Percentiles rank a stretch among this genome's conserved stretches.
Conservation (phyloP, 2,113 vertebrate species). For the Chaetorhynchus papuensis region DNA sequence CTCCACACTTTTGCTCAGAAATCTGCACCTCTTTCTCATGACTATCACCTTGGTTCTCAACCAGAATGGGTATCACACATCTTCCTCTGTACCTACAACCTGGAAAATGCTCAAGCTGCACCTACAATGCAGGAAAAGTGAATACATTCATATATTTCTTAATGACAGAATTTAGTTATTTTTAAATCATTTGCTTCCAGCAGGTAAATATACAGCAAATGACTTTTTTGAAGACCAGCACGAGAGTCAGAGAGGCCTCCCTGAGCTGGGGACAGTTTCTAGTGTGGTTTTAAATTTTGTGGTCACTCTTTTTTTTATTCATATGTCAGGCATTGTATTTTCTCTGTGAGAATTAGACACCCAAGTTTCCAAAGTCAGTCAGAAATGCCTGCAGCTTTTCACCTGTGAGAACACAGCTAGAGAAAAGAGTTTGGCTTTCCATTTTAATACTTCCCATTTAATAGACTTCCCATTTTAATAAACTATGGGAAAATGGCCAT, state of each 20-base stretch:
- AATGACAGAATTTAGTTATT: background rate
- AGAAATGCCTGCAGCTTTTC: background rate
- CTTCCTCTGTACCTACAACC: background rate
- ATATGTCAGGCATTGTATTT: background rate
- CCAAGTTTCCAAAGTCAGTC: background rate
- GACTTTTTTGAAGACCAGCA: background rate
- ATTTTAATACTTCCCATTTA: background rate
- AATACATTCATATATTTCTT: background rate
- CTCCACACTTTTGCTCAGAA: background rate
- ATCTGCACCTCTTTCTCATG: background rate
- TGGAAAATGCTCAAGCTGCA: background rate
- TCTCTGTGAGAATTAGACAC: background rate
- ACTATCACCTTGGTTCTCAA: background rate
- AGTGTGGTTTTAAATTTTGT: background rate
- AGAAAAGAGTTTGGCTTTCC: background rate
- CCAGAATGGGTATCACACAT: background rate
- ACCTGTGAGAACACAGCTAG: background rate
- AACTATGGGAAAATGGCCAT: background rate
- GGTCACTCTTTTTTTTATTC: background rate
- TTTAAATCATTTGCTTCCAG: background rate
- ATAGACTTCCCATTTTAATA: background rate
- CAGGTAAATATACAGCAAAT: background rate
- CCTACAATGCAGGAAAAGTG: background rate
- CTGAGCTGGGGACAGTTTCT: background rate
- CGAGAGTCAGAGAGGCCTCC: background rate